Percentiles rank a stretch among this genome's conserved stretches.
Conservation (phyloP, 2,113 vertebrate genomes). For the Rhadina sibilatrix region DNA sequence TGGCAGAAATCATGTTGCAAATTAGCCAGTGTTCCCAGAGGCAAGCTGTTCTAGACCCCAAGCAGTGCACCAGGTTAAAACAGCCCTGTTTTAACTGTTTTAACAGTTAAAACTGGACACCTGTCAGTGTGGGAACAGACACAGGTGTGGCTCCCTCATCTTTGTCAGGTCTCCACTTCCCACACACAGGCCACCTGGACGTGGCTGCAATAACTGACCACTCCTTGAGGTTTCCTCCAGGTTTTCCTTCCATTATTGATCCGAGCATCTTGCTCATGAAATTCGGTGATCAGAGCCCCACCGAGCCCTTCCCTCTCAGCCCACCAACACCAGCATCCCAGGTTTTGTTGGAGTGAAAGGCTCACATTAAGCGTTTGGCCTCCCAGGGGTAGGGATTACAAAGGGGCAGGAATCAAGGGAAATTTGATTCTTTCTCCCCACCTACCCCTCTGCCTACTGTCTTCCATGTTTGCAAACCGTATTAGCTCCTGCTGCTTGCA, state of each 20-base stretch:
- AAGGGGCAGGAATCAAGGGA: not conserved
- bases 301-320: not conserved
- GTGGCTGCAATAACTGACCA: not conserved
- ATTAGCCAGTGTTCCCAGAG: not conserved
- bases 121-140: fast-evolving
- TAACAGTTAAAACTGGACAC: no score
- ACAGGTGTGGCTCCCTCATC: no score
- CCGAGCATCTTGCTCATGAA: not conserved
- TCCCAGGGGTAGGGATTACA: slow-evolving; percentile 26
- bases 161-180: not conserved
- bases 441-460: slow-evolving; percentile 4
- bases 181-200: not conserved
- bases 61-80: fast-evolving
- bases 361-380: not conserved
- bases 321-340: not conserved
- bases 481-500: slow-evolving; percentile 41
- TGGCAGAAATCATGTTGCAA: not conserved
- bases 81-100: no score
- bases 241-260: not conserved
- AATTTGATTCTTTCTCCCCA: slow-evolving; percentile 33
- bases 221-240: not conserved
- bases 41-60: not conserved
- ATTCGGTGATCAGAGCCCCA: not conserved
- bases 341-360: not conserved
- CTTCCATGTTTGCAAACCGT: slow-evolving; percentile 40